A percentile compares a stretch with the other conserved stretches of the same genome.
Evolutionary conservation across 2,888 invertebrate species (phyloP).

Genomic region (Escarpia spicata): DNA sequence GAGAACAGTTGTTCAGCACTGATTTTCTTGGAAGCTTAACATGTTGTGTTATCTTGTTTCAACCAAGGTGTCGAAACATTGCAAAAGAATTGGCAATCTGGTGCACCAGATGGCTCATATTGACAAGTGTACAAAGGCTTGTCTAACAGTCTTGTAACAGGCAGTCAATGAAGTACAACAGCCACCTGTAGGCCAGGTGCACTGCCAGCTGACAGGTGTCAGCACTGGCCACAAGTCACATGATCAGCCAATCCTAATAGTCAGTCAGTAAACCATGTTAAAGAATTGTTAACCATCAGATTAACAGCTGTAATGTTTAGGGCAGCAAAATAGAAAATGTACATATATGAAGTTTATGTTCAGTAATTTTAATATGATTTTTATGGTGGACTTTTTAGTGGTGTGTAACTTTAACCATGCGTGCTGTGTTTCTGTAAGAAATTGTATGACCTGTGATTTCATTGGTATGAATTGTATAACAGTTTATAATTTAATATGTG

Average conservation of each 20-base stretch:
- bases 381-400: too few species aligned
- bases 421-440: too few species aligned
- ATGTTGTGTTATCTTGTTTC: background rate
- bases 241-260: background rate
- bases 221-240: background rate
- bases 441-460: too few species aligned
- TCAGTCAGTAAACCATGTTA: background rate
- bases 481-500: too few species aligned
- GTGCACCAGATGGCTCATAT: background rate
- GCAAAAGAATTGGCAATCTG: background rate
- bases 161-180: background rate
- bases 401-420: too few species aligned
- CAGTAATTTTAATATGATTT: background rate
- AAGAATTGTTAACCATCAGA: background rate
- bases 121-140: background rate
- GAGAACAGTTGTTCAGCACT: too few species aligned
- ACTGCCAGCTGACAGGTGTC: background rate
- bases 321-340: background rate
- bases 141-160: background rate
- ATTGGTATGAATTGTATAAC: too few species aligned
- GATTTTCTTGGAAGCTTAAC: too few species aligned
- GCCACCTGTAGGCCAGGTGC: too few species aligned
- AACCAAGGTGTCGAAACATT: background rate
- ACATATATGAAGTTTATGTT: background rate
- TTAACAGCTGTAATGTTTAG: background rate